Evolutionary conservation across 2,113 vertebrate species (phyloP), one percentile per base, ranked within the genome.

Genomic region (Apteryx mantelli): DNA sequence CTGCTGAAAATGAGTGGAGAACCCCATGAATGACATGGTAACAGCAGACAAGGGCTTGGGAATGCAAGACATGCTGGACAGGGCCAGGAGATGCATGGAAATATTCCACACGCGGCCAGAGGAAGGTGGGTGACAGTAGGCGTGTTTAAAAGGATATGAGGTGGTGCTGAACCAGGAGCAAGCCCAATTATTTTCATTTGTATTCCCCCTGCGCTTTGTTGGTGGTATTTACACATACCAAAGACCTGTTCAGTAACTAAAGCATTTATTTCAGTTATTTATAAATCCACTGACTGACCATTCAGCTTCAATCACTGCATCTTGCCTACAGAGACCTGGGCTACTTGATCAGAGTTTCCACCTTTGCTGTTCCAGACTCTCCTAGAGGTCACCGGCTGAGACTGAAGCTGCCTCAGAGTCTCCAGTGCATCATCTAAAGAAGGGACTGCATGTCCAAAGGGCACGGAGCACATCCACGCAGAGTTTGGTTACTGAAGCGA

Each of bases 261-360:
- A 89, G 73, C 20, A 50, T 96, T 97, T 93, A 93, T 97, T 97
- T 97, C 92, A 84, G 75, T 92, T 96, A 44, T 63, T 95, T 78
- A 61, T 55, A 91, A 89, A 66, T 64, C 81, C 83, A 63, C 80
- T 86, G 91, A 58, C 6, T 20, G 74, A 87, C 83, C 63, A 56
- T 48, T 94, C 85, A 14, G 46, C 94, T 93, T 95, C 94, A 12
- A 13, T 76, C 94, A 44, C 73, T 91, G 89, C 71, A 2, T 55
- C 85, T 30, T 89, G 81, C 65, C 91, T 78, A 24, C 0, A 13
- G 88, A 92, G 78, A 52, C 34, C n/a, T 5, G 34, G 48, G 56
- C 78, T 46, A 34, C 44, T 5, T 26, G 74, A 30, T 11, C 24
- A 53, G 64, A 58, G 10, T 2, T 88, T 71, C 73, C n/a, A 42